Percentiles rank a stretch among this genome's conserved stretches.
Evolutionary conservation across 2,113 vertebrate species (phyloP).

Genomic region (Oncorhynchus clarkii): DNA sequence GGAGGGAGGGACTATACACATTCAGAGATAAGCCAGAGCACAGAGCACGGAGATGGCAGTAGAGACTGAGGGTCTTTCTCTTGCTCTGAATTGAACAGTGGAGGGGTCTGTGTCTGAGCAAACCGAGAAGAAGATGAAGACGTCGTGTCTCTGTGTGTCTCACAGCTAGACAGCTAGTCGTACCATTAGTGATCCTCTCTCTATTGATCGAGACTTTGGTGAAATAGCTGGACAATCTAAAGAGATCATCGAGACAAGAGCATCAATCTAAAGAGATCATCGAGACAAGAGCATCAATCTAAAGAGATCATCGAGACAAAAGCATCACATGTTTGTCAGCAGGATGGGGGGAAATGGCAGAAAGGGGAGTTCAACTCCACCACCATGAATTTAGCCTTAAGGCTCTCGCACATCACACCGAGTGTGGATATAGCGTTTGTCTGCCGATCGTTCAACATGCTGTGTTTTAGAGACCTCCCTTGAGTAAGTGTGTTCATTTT

Average conservation of each 20-base stretch:
- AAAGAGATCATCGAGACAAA: constrained; percentile 37
- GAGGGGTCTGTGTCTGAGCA: constrained; percentile 54
- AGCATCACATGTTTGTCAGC: constrained; percentile 44
- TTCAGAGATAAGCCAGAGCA: constrained; percentile 7
- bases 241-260: constrained; percentile 35
- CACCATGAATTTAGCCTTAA: constrained; percentile 14
- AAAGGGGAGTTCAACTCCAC: constrained; percentile 17
- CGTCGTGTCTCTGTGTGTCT: constrained; percentile 37
- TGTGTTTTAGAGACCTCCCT: no score
- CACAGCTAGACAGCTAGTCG: constrained; percentile 37
- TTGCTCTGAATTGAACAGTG: constrained; percentile 54
- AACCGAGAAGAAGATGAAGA: constrained; percentile 34
- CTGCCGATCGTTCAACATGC: no score
- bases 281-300: constrained; percentile 29
- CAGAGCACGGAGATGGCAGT: constrained; percentile 28
- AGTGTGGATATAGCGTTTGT: no score
- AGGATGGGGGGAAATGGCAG: constrained; percentile 7
- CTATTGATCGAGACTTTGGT: constrained; percentile 54
- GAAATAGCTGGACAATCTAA: constrained; percentile 57
- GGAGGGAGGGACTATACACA: no score
- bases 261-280: constrained; percentile 40
- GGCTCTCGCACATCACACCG: background rate
- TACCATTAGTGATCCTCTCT: constrained; percentile 67
- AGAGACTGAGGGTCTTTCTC: constrained; percentile 58
- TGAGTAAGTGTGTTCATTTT: constrained; percentile 14